phyloP scores from a whole-genome alignment of 2,888 invertebrate species.

The Dicycla oo region DNA sequence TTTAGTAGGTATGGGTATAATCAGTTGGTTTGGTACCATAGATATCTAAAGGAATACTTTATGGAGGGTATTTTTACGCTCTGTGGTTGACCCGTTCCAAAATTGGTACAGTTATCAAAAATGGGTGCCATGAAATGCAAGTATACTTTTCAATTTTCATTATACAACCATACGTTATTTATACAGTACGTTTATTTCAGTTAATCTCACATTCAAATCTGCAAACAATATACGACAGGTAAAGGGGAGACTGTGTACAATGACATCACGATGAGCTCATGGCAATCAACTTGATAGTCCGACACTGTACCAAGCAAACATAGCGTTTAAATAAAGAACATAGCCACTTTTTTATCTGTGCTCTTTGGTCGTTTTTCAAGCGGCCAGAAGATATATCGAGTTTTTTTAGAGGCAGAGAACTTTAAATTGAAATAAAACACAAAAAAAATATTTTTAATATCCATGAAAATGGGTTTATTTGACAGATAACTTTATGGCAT shows the following conservation, averaged over 20 bases:
- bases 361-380: not conserved
- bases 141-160: too few relatives aligned
- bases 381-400: not conserved
- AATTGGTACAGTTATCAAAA: not conserved
- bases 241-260: constrained; percentile 7
- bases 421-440: too few relatives aligned
- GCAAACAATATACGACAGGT: not conserved
- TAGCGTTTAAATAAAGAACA: constrained; percentile 1
- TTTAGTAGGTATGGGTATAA: not conserved
- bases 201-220: not conserved
- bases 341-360: constrained; percentile 3
- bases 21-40: not conserved
- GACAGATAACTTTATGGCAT: too few relatives aligned
- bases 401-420: too few relatives aligned
- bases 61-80: not conserved
- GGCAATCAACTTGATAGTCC: constrained; percentile 25
- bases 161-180: too few relatives aligned
- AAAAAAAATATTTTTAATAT: too few relatives aligned
- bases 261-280: constrained; percentile 53
- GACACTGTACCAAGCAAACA: constrained; percentile 22
- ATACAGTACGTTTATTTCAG: not conserved
- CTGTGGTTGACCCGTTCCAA: not conserved
- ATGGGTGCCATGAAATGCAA: too few relatives aligned
- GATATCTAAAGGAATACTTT: not conserved
- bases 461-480: too few relatives aligned